These are phyloP conservation scores for Oncorhynchus clarkii DNA, from an alignment of 2,113 vertebrate genomes.

Conservation along the genomic window DNA sequence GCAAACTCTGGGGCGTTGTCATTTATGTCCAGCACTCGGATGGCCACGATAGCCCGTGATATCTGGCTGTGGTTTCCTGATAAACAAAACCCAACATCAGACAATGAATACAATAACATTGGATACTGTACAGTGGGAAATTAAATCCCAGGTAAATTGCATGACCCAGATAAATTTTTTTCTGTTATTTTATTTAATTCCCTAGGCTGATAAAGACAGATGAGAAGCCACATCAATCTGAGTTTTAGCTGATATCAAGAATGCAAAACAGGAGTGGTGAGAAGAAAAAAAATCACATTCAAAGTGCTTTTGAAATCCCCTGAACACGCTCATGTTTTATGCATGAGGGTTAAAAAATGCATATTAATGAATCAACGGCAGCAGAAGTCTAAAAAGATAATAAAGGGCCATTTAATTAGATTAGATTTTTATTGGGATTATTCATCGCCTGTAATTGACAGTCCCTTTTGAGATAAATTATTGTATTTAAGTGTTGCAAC, in stretches of 20 bases:
- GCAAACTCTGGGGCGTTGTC: conserved; percentile 97
- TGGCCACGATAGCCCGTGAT: conserved; percentile 89
- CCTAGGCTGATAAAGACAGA: conserved; percentile 54
- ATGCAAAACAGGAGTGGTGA: conserved; percentile 62
- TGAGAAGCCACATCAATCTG: conserved; percentile 65
- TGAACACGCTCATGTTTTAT: conserved; percentile 72
- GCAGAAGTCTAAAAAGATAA: conserved; percentile 84
- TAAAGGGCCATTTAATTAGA: conserved; percentile 88
- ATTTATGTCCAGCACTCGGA: conserved; percentile 97
- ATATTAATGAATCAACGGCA: conserved; percentile 83
- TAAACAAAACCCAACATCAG: conserved; percentile 10
- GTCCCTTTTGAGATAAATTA: conserved; percentile 80
- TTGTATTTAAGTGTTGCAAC: conserved; percentile 84
- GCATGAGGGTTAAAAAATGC: conserved; percentile 77
- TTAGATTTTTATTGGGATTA: conserved; percentile 87
- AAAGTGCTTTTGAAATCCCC: conserved; percentile 71
- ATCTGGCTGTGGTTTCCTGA: conserved; percentile 97
- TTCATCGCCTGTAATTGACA: conserved; percentile 76
- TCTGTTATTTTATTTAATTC: conserved; percentile 51
- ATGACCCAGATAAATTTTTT: conserved; percentile 63
- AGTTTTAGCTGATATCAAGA: conserved; percentile 53
- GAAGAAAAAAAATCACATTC: conserved; percentile 40
- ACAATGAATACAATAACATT: conserved; percentile 25
- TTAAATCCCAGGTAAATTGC: conserved; percentile 50
- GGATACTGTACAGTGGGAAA: not conserved